phyloP scores from a whole-genome alignment of 2,888 invertebrate species.

The Cinara cedri region DNA sequence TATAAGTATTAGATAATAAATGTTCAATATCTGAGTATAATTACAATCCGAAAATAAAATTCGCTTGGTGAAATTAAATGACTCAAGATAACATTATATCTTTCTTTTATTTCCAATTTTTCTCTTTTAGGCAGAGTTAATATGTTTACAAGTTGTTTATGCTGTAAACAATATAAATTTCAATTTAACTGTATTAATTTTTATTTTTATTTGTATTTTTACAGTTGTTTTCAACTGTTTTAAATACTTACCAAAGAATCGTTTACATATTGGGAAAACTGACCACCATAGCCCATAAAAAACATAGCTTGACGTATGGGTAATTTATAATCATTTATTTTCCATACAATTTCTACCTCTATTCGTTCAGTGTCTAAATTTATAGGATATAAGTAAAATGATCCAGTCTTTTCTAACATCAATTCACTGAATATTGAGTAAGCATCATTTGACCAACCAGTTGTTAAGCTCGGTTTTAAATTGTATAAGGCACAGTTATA shows the following conservation, averaged over 20 bases:
- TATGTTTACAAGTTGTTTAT: neutral
- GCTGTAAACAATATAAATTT: neutral
- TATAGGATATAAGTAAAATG: constrained; percentile 21
- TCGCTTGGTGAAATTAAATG: constrained; percentile 31
- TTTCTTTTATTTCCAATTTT: neutral
- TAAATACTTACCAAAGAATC: neutral
- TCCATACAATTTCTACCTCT: constrained; percentile 51
- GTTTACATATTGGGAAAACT: constrained; percentile 4
- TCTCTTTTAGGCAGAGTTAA: neutral
- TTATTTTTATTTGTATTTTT: neutral
- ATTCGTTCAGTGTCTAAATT: neutral
- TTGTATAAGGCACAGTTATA: constrained; percentile 37
- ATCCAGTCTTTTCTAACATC: neutral
- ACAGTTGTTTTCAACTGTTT: neutral
- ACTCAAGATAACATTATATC: neutral
- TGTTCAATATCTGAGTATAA: neutral
- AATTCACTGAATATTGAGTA: constrained; percentile 29
- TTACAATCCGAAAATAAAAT: constrained; percentile 41
- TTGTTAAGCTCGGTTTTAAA: constrained; percentile 15
- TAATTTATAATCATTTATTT: constrained; percentile 7
- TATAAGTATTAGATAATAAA: neutral
- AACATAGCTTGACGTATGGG: constrained; percentile 65
- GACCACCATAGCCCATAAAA: constrained; percentile 63
- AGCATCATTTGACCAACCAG: constrained; percentile 46
- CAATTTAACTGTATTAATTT: neutral